Evolutionary conservation across 2,113 vertebrate genomes (phyloP), one percentile per base, ranked within the genome.

Genomic region (Chelonoidis abingdonii): DNA sequence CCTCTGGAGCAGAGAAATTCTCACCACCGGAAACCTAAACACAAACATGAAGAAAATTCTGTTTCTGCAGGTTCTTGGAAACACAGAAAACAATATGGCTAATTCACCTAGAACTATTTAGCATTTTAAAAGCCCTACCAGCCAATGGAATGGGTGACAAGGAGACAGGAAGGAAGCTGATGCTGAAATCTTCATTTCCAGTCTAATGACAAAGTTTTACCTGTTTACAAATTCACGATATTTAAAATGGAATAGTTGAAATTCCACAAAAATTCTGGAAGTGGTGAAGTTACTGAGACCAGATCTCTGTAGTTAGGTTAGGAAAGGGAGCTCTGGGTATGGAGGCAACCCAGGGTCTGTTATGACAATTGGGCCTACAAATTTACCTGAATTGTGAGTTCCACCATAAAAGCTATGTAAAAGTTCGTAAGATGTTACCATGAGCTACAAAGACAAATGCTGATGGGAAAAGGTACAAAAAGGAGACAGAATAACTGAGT

Each of bases 1-100:
- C 27, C 62, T 41, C 16, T 4, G 78, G 69, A 95, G 93, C 16
- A 75, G 2, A 86, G 38, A 76, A 92, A 92, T 56, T 44, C 49
- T 75, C 24, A 90, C 47, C 53, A 53, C 84, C n/a, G 57, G 69
- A 41, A 88, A 31, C 82, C 69, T 47, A 62, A 62, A 62, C 25
- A 24, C 10, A 38, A 89, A 94, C 59, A 96, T 84, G 52, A 86
- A 62, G 47, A 85, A 69, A 96, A 92, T 52, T 79, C 83, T 38
- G 56, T 5, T 52, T 41, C 80, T 91, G 82, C 80, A 86, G 82
- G 27, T 90, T 89, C 69, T 87, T 31, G 56, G 16, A 50, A 54
- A 91, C 53, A 83, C 11, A 6, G 44, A 91, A 0, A 1, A 83
- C 59, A 94, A 49, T 22, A 76, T 25, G 21, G n/a, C 5, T 5